Evolutionary conservation across 2,113 vertebrate species (phyloP).

Genomic region (Notiomystis cincta): DNA sequence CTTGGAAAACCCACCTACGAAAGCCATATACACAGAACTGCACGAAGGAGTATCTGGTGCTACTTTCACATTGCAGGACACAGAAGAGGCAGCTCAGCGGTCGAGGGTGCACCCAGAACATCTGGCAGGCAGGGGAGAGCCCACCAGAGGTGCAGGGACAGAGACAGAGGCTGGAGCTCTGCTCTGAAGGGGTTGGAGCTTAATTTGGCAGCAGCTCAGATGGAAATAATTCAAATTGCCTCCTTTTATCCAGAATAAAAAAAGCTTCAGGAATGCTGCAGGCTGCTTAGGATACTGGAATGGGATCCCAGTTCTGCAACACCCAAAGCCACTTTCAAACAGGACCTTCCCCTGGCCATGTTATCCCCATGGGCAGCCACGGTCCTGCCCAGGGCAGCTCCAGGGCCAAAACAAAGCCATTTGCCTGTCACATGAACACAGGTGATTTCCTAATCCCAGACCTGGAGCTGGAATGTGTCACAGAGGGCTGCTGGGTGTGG

Average conservation of each 20-base stretch:
- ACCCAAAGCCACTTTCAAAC: neutral
- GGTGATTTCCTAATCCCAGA: neutral
- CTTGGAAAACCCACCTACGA: constrained; percentile 72
- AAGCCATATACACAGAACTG: constrained; percentile 73
- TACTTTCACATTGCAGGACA: constrained; percentile 69
- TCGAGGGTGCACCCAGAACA: constrained; percentile 5
- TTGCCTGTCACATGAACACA: fast-evolving
- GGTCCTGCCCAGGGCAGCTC: neutral
- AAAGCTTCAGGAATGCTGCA: neutral
- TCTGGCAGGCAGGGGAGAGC: constrained; percentile 18
- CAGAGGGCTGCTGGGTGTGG: neutral
- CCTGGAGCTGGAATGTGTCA: neutral
- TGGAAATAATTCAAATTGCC: neutral
- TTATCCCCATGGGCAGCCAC: fast-evolving
- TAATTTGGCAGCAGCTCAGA: constrained; percentile 6
- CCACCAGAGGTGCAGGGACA: neutral
- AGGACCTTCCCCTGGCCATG: fast-evolving
- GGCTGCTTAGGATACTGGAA: neutral
- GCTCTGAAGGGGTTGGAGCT: constrained; percentile 55
- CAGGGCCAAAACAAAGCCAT: neutral
- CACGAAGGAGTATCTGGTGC: constrained; percentile 57
- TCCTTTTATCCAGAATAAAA: neutral
- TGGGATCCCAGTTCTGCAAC: neutral
- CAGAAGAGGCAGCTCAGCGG: constrained; percentile 71
- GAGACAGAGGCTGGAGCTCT: constrained; percentile 33